phyloP scores from a whole-genome alignment of 2,888 invertebrate genomes.

The Conistra vaccinii region DNA sequence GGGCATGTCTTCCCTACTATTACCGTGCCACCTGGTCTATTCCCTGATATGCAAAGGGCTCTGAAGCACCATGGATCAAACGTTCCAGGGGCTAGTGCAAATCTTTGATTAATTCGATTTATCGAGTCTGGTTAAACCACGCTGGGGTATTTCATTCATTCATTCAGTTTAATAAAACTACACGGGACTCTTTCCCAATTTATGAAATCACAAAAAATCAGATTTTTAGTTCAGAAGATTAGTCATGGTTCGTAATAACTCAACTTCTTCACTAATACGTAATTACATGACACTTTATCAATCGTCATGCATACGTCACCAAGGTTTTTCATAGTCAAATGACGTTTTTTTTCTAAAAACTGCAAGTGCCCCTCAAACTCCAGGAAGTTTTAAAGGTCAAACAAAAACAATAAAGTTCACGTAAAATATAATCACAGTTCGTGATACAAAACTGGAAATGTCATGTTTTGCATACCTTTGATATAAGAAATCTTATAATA shows the following conservation, averaged over 20 bases:
- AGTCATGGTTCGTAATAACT: no score
- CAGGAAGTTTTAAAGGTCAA: slow-evolving; percentile 51
- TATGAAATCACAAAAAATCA: slow-evolving; percentile 2
- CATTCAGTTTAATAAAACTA: neutral
- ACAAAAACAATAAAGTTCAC: slow-evolving; percentile 37
- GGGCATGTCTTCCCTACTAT: no score
- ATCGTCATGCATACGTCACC: slow-evolving; percentile 23
- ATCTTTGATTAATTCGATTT: no score
- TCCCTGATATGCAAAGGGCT: no score
- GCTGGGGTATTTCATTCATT: no score
- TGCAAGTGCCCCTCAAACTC: slow-evolving; percentile 32
- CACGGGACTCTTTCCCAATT: slow-evolving; percentile 7
- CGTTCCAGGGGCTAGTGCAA: no score
- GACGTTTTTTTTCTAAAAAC: slow-evolving; percentile 28
- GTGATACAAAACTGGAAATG: slow-evolving; percentile 53
- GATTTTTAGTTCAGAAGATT: no score
- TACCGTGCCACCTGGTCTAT: no score
- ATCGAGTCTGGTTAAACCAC: no score
- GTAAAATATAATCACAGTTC: slow-evolving; percentile 35
- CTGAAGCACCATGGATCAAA: no score
- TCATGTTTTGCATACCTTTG: slow-evolving; percentile 48
- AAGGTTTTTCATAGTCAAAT: slow-evolving; percentile 28
- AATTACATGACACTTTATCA: slow-evolving; percentile 29
- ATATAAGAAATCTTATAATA: slow-evolving; percentile 5
- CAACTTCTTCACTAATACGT: no score